Percentiles rank a stretch among this genome's conserved stretches.
Conservation (phyloP, 2,113 vertebrate genomes). For the Neomonachus schauinslandi region DNA sequence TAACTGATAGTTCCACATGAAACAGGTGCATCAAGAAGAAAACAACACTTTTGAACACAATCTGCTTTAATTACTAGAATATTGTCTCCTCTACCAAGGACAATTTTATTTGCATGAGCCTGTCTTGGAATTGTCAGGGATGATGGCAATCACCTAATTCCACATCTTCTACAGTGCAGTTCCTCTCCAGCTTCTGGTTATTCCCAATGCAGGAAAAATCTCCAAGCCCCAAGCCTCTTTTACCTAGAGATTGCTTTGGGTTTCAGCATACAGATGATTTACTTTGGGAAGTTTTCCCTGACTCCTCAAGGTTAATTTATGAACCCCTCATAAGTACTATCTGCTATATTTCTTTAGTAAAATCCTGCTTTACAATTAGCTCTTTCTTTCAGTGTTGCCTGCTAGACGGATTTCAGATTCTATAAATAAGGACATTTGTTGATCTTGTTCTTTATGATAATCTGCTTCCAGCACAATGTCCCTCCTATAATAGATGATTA, state of each 20-base stretch:
- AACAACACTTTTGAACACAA: neutral
- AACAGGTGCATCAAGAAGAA: neutral
- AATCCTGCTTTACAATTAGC: neutral
- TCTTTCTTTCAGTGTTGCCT: neutral
- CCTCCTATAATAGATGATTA: neutral
- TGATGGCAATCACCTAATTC: neutral
- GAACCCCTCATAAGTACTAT: neutral
- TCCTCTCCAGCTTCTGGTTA: neutral
- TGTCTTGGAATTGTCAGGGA: neutral
- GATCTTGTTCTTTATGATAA: neutral
- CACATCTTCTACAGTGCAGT: neutral
- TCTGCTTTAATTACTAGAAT: neutral
- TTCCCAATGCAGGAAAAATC: neutral
- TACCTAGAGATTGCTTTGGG: neutral
- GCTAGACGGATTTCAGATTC: neutral
- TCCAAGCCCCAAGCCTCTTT: neutral
- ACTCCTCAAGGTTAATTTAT: neutral
- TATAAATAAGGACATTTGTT: neutral
- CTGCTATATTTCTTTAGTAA: neutral
- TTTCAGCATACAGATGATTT: neutral
- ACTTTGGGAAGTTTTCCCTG: neutral
- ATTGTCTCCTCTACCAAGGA: neutral
- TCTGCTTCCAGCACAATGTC: neutral
- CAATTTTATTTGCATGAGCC: slow-evolving; percentile 10
- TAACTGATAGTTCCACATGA: neutral